Percentiles rank a stretch among this genome's conserved stretches.
Evolutionary conservation across 2,113 vertebrate species (phyloP).

Genomic region (Clinocottus analis): DNA sequence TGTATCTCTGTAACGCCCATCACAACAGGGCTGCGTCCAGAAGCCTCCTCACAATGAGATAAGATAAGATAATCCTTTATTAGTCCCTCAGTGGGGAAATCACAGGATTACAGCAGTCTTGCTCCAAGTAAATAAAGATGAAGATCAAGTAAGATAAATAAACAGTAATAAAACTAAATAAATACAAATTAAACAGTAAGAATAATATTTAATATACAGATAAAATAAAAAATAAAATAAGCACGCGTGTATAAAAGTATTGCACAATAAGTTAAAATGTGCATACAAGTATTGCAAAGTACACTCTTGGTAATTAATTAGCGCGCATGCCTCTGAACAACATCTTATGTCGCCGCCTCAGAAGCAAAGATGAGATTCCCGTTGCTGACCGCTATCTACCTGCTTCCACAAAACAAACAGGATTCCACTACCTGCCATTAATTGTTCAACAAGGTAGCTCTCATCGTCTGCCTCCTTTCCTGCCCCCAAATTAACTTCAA

Average conservation of each 20-base stretch:
- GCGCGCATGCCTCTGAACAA: constrained; percentile 61
- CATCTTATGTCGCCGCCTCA: constrained; percentile 56
- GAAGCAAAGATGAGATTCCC: constrained; percentile 70
- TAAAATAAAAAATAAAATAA: too few species aligned
- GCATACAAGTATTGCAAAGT: too few species aligned
- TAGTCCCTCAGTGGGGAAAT: too few species aligned
- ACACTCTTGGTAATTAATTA: constrained; percentile 71
- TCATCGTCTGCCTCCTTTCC: constrained; percentile 39
- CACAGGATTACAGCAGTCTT: too few species aligned
- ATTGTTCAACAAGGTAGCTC: constrained; percentile 52
- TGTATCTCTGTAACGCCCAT: constrained; percentile 35
- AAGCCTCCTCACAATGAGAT: constrained; percentile 26
- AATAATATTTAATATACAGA: too few species aligned
- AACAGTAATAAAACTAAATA: too few species aligned
- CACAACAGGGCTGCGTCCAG: constrained; percentile 31
- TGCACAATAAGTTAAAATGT: too few species aligned
- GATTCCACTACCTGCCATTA: constrained; percentile 44
- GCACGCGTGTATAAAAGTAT: too few species aligned
- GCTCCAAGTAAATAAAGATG: too few species aligned
- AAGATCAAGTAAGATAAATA: too few species aligned
- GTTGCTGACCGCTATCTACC: constrained; percentile 46
- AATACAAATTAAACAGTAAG: too few species aligned
- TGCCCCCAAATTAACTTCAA: constrained; percentile 63
- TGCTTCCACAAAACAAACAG: constrained; percentile 60
- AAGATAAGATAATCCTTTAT: too few species aligned